phyloP scores from a whole-genome alignment of 2,113 vertebrate species.

The Hydrochoerus hydrochaeris region DNA sequence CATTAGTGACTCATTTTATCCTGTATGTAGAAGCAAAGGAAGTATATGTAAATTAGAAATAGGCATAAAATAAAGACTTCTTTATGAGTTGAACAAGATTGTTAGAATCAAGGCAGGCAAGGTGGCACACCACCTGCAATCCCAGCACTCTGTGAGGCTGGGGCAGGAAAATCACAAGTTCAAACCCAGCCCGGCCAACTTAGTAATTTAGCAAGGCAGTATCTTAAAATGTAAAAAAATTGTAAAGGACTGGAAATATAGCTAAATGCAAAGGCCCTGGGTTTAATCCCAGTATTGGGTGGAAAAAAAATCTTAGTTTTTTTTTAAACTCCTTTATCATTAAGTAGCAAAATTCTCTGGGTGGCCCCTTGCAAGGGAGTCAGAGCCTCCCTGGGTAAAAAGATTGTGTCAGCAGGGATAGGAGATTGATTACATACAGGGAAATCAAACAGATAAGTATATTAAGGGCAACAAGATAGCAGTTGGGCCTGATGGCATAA shows the following conservation, averaged over 20 bases:
- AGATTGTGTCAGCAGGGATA: background rate
- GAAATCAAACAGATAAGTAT: background rate
- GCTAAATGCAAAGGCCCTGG: background rate
- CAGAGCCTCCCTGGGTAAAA: background rate
- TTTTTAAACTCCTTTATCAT: background rate
- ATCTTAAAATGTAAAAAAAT: background rate
- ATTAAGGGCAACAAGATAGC: background rate
- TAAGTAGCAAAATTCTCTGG: background rate
- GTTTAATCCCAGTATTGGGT: background rate
- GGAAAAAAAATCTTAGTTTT: background rate
- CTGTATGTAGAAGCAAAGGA: background rate
- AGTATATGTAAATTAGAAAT: background rate
- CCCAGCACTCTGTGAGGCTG: background rate
- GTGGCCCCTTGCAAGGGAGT: background rate
- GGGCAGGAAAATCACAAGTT: background rate
- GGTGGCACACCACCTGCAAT: background rate
- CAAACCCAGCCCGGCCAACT: background rate
- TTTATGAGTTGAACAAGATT: background rate
- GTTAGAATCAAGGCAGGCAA: background rate
- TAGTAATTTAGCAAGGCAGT: background rate
- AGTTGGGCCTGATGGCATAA: background rate
- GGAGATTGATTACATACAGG: background rate
- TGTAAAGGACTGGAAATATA: background rate
- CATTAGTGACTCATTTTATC: background rate
- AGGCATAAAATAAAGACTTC: constrained; percentile 15